A percentile compares a stretch with the other conserved stretches of the same genome.
These are phyloP conservation scores for Rhinichthys klamathensis DNA, from an alignment of 2,113 vertebrate species.

Conservation along the genomic window DNA sequence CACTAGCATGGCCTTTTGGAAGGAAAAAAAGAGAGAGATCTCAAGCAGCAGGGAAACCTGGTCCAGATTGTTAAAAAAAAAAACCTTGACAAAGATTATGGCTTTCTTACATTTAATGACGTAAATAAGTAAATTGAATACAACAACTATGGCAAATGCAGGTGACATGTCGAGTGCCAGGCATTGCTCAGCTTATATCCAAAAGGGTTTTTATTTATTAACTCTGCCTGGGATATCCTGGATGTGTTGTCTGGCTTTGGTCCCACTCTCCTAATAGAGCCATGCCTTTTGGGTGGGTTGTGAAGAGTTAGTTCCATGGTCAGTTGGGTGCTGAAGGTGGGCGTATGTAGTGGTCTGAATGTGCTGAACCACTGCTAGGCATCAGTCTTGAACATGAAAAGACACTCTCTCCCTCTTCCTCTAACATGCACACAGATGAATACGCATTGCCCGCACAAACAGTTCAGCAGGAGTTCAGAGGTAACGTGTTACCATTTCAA, in stretches of 20 bases:
- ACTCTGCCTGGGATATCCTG: slow-evolving; percentile 37
- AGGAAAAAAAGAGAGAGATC: slow-evolving; percentile 10
- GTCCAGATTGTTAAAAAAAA: background rate
- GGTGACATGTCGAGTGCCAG: background rate
- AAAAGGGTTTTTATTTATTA: slow-evolving; percentile 37
- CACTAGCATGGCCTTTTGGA: slow-evolving; percentile 38
- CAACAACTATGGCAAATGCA: background rate
- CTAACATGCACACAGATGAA: slow-evolving; percentile 27
- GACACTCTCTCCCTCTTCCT: slow-evolving; percentile 65
- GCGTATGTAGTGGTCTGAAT: slow-evolving; percentile 28
- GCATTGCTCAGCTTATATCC: background rate
- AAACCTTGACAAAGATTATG: background rate
- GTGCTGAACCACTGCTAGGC: slow-evolving; percentile 43
- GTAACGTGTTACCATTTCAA: slow-evolving; percentile 36
- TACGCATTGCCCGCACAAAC: background rate
- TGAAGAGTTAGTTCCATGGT: slow-evolving; percentile 68
- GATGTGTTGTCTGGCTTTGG: slow-evolving; percentile 37
- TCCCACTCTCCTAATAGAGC: slow-evolving; percentile 59
- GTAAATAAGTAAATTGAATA: background rate
- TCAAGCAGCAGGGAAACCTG: slow-evolving; percentile 1
- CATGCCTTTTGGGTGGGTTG: slow-evolving; percentile 62
- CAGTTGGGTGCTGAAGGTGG: slow-evolving; percentile 17
- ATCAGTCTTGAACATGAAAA: slow-evolving; percentile 49
- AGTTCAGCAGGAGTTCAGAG: slow-evolving; percentile 33
- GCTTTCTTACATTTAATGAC: background rate